phyloP scores from a whole-genome alignment of 2,797 vertebrate species.

The Siniperca obscura region DNA sequence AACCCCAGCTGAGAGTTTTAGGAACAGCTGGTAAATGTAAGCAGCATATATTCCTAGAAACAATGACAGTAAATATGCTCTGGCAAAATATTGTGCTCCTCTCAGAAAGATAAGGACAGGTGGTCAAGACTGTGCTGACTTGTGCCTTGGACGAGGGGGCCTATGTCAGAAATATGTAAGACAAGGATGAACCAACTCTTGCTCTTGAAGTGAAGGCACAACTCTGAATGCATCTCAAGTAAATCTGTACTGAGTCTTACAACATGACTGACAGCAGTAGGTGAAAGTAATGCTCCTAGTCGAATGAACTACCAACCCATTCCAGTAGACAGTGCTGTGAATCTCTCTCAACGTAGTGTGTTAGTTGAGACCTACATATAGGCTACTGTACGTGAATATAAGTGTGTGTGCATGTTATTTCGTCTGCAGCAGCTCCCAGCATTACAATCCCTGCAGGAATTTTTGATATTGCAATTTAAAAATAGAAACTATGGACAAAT shows the following conservation, averaged over 20 bases:
- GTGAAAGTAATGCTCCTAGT: background rate
- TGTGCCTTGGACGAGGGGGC: no score
- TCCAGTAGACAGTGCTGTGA: slow-evolving; percentile 43
- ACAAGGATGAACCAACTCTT: background rate
- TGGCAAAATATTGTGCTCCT: background rate
- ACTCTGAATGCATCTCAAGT: background rate
- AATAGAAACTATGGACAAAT: background rate
- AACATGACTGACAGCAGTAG: slow-evolving; percentile 8
- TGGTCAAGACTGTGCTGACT: background rate
- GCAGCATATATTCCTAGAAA: background rate
- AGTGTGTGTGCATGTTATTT: background rate
- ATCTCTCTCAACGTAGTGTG: background rate
- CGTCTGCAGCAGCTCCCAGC: no score
- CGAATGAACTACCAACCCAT: background rate
- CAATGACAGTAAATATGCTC: slow-evolving; percentile 8
- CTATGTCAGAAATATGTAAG: background rate
- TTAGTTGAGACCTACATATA: background rate
- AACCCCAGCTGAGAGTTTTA: no score
- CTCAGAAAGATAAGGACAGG: background rate
- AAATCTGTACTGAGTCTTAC: background rate
- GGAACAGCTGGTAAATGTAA: no score
- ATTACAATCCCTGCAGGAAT: background rate
- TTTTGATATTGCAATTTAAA: background rate
- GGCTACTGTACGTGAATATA: background rate
- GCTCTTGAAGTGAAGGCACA: background rate